Evolutionary conservation across 2,113 vertebrate species (phyloP).

Genomic region (Kryptolebias marmoratus): DNA sequence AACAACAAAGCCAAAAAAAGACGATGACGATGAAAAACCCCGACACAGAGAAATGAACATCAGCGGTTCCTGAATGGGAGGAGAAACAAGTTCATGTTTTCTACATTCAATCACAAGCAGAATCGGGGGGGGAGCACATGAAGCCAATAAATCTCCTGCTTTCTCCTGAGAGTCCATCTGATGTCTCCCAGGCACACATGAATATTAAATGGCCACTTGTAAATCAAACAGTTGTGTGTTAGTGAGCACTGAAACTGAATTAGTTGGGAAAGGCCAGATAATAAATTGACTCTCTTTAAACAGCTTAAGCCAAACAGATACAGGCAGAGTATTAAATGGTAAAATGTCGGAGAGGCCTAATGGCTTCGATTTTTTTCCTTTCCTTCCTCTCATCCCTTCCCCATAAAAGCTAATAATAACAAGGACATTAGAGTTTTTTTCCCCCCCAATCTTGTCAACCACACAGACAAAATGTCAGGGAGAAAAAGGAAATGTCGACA

Average conservation of each 20-base stretch:
- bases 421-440: background rate
- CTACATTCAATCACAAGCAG: slow-evolving; percentile 20
- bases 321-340: background rate
- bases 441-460: background rate
- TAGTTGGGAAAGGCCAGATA: slow-evolving; percentile 52
- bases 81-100: slow-evolving; percentile 31
- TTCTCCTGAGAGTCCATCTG: slow-evolving; percentile 41
- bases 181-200: slow-evolving; percentile 45
- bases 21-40: slow-evolving; percentile 15
- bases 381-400: background rate
- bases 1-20: background rate
- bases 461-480: background rate
- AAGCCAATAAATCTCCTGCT: slow-evolving; percentile 41
- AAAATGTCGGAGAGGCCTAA: slow-evolving; percentile 35
- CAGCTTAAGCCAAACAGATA: slow-evolving; percentile 28
- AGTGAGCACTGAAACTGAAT: slow-evolving; percentile 54
- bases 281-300: slow-evolving; percentile 57
- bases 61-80: slow-evolving; percentile 18
- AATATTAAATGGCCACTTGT: slow-evolving; percentile 63
- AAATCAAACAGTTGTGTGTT: slow-evolving; percentile 62
- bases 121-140: slow-evolving; percentile 17
- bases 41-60: slow-evolving; percentile 32
- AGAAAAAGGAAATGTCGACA: background rate
- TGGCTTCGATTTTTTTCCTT: slow-evolving; percentile 31
- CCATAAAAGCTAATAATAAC: background rate